Evolutionary conservation across 2,888 invertebrate species (phyloP), one percentile per base, ranked within the genome.

Genomic region (Tetramorium bicarinatum): DNA sequence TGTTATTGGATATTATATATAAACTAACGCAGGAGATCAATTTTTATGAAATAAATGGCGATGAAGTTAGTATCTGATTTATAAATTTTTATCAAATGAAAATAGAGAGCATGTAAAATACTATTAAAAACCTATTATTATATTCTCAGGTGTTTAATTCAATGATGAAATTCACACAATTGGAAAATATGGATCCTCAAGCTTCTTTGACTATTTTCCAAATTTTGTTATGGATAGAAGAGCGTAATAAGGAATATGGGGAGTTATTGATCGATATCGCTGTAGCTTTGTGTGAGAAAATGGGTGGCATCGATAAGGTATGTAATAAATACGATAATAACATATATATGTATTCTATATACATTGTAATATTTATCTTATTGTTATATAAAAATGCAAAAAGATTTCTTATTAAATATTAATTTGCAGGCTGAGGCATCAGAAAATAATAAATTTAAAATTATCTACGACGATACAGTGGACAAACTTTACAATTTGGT

Each of bases 251-350:
- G 62, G 91, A 92, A 13, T 90, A 92, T 49, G 92, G 93, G 3
- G 90, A 91, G 41, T 90, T 88, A 15, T 86, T 96, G 69, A 95
- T 95, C 86, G 94, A 95, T 75, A 89, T 96, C 69, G 95, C 95
- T 41, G 81, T 93, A 21, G 95, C 95, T 85, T 87, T 96, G 54
- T 95, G 95, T 44, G 91, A 93, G 69, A 90, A 95, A 86, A 93
- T 95, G 74, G 96, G 95, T 34, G 93, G 94, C 25, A 93, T 96
- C 59, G 95, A 95, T 87, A 95, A 95, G 85, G 96, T 95, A 93
- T 88, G 62, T 49, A 74, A 83, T 75, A 7, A 59, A 25, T 47
- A 41, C 59, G 29, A 61, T 61, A 79, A 49, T 34, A 74, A 67
- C 18, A 59, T 64, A 3, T 47, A 13, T 34, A 34, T 59, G 25